phyloP scores from a whole-genome alignment of 2,888 invertebrate species.

The Eilema sororculum region DNA sequence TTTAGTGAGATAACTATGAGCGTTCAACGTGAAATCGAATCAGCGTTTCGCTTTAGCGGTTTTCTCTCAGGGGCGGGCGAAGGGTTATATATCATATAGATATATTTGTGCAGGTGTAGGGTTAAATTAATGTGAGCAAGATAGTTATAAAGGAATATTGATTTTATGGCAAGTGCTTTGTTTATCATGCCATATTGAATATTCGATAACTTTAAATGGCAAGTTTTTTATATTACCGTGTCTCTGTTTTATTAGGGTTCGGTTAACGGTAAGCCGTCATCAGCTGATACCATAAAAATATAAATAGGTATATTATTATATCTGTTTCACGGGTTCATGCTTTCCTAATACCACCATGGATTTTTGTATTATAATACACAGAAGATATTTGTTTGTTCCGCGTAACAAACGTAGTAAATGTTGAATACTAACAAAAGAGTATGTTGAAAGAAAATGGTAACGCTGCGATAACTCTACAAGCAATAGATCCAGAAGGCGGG shows the following conservation, averaged over 20 bases:
- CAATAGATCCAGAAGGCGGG: too few species aligned
- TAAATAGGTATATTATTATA: too few species aligned
- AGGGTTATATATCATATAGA: constrained; percentile 33
- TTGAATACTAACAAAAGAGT: too few species aligned
- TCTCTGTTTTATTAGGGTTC: too few species aligned
- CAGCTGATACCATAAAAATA: neutral
- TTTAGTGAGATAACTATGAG: constrained; percentile 75
- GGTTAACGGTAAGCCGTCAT: neutral
- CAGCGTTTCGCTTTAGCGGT: constrained; percentile 78
- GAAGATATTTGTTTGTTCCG: too few species aligned
- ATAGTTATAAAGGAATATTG: constrained; percentile 28
- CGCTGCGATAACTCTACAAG: too few species aligned
- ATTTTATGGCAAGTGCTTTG: constrained; percentile 15
- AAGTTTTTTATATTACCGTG: neutral
- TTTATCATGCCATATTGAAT: neutral
- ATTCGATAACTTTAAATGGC: neutral
- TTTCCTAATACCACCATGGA: too few species aligned
- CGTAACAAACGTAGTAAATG: too few species aligned
- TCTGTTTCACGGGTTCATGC: too few species aligned
- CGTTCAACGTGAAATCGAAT: constrained; percentile 81
- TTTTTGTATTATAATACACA: too few species aligned
- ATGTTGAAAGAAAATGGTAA: too few species aligned
- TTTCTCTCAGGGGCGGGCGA: constrained; percentile 63
- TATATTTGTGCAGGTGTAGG: constrained; percentile 21
- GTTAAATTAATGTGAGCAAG: constrained; percentile 27